Evolutionary conservation across 2,113 vertebrate species (phyloP).

Genomic region (Marmota monax): DNA sequence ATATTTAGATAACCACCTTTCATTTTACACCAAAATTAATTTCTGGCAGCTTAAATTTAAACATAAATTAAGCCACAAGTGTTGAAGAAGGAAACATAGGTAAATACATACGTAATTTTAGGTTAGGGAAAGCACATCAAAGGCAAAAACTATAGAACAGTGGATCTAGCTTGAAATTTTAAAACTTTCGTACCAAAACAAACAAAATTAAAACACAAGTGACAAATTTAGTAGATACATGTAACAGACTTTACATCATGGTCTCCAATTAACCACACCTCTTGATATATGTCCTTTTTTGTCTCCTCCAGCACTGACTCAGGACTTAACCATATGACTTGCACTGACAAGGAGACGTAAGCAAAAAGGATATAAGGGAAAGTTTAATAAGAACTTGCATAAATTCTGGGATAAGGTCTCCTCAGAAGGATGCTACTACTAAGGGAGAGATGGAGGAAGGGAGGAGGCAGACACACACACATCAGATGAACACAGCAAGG

Average conservation of each 20-base stretch:
- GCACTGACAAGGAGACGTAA: not conserved
- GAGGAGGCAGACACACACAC: not conserved
- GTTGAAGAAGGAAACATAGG: not conserved
- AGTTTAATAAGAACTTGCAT: not conserved
- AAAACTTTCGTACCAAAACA: not conserved
- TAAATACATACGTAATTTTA: not conserved
- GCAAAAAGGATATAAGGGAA: not conserved
- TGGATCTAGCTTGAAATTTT: not conserved
- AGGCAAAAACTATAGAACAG: not conserved
- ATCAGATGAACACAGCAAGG: not conserved
- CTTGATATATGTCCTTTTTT: not conserved
- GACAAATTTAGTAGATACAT: not conserved
- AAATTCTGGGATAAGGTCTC: not conserved
- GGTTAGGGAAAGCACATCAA: not conserved
- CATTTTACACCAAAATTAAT: not conserved
- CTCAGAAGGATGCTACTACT: not conserved
- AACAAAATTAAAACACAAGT: not conserved
- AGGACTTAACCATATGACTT: not conserved
- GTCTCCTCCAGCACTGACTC: not conserved
- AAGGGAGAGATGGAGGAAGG: not conserved
- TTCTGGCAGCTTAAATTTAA: constrained; percentile 16
- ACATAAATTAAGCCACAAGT: not conserved
- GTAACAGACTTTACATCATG: not conserved
- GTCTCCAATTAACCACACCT: not conserved
- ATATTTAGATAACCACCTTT: not conserved